Evolutionary conservation across 2,113 vertebrate species (phyloP), one percentile per base, ranked within the genome.

Genomic region (Chloropsis cyanopogon): DNA sequence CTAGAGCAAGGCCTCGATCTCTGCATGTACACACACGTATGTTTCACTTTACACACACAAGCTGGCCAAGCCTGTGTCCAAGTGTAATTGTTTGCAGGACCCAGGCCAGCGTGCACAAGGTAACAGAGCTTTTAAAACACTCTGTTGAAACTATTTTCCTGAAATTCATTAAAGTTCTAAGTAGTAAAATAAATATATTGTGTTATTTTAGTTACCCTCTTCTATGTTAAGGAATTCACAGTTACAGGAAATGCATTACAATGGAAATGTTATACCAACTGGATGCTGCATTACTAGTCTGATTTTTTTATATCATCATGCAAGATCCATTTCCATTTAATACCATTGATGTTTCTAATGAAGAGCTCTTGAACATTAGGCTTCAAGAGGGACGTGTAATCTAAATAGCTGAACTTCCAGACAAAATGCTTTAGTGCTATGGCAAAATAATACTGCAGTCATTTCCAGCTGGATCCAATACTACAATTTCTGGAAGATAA

Each of bases 341-440:
- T 60, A 64, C 42, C 52, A 75, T 5, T 78, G 80, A 90, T 86
- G 82, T 87, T 93, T 92, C 81, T 82, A 83, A 86, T 88, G 85
- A 95, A 90, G 87, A 96, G 24, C 64, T 80, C 90, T 92, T 80
- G 77, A 94, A 92, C 39, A 35, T 85, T 19, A 90, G 70, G 68
- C 78, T 96, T 65, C 78, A 72, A 93, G 79, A 82, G 47, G 35
- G 65, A 69, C 0, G 0, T 49, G 65, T 63, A 73, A 90, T 66
- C 84, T 71, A 92, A 88, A 91, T 3, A 88, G 70, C 47, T 77
- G 39, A 87, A 66, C 75, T 87, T 86, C 52, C 64, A 86, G 54
- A 69, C 50, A 82, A 59, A 92, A 80, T 2, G 4, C 50, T 86
- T 85, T 60, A 88, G 35, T 88, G 56, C 64, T 87, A 68, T 6